Percentiles rank a stretch among this genome's conserved stretches.
Conservation (phyloP, 1,140 invertebrate species). For the Drosophila sproati region DNA sequence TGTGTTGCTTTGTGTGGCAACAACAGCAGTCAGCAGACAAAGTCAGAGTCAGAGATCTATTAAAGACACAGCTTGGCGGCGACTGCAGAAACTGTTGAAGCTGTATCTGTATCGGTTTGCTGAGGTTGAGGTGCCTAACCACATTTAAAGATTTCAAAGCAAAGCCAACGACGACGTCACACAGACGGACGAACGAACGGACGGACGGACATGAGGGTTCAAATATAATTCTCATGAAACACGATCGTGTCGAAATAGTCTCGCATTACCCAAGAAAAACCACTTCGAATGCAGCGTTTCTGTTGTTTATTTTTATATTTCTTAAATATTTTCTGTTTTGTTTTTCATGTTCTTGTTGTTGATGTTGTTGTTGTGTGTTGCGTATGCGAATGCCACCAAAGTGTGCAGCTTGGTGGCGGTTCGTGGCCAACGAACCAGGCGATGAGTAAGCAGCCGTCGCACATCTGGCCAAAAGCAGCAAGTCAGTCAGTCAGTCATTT, state of each 20-base stretch:
- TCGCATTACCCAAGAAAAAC: constrained; percentile 71
- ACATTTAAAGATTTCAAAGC: constrained; percentile 70
- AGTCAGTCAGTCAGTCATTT: constrained; percentile 26
- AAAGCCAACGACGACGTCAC: constrained; percentile 40
- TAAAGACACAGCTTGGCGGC: constrained; percentile 4
- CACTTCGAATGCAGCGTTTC: constrained; percentile 46
- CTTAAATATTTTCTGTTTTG: background rate
- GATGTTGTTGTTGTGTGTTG: constrained; percentile 1
- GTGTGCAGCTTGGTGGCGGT: constrained; percentile 53
- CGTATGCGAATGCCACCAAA: constrained; percentile 49
- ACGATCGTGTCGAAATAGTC: constrained; percentile 75
- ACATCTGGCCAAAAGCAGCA: constrained; percentile 72
- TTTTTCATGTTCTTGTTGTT: background rate
- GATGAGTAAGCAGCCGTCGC: constrained; percentile 65
- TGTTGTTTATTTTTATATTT: constrained; percentile 22
- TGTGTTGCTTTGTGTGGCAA: constrained; percentile 12
- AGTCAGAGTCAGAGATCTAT: constrained; percentile 27
- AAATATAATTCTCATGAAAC: constrained; percentile 70
- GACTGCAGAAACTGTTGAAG: constrained; percentile 26
- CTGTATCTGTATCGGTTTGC: background rate
- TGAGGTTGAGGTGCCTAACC: constrained; percentile 66
- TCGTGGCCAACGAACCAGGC: constrained; percentile 71
- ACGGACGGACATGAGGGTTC: constrained; percentile 9
- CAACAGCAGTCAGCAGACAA: constrained; percentile 12
- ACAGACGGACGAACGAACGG: constrained; percentile 10